These are phyloP conservation scores for Peromyscus maniculatus DNA, from an alignment of 2,113 vertebrate genomes.

Conservation along the genomic window DNA sequence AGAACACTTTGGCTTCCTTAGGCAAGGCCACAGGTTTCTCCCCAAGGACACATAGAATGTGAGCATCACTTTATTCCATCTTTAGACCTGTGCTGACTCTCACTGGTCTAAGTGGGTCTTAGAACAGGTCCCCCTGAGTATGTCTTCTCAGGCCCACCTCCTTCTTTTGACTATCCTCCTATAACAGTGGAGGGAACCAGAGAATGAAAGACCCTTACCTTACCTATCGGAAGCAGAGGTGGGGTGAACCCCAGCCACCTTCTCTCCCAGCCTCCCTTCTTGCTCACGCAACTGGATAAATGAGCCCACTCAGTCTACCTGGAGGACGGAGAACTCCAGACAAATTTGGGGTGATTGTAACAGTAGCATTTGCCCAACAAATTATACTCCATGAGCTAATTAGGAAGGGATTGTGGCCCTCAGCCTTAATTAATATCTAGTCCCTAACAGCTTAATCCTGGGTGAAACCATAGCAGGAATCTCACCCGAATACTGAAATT, in stretches of 20 bases:
- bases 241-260: not conserved
- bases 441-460: slow-evolving; percentile 88
- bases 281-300: not conserved
- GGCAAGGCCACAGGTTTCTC: not conserved
- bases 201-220: slow-evolving; percentile 31
- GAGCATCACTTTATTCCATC: not conserved
- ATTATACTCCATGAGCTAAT: slow-evolving; percentile 88
- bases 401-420: slow-evolving; percentile 86
- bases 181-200: not conserved
- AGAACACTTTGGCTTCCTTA: not conserved
- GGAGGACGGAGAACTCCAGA: slow-evolving; percentile 50
- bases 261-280: not conserved
- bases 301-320: slow-evolving; percentile 32
- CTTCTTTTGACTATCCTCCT: not conserved
- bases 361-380: slow-evolving; percentile 86
- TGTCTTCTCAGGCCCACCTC: not conserved
- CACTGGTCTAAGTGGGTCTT: not conserved
- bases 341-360: slow-evolving; percentile 72
- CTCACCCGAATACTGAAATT: slow-evolving; percentile 86
- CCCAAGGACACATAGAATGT: not conserved
- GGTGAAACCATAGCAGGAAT: slow-evolving; percentile 88
- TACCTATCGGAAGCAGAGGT: not conserved
- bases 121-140: not conserved
- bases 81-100: not conserved
- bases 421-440: slow-evolving; percentile 89